phyloP scores from a whole-genome alignment of 2,797 vertebrate genomes.

The Gymnopithys bicolor region DNA sequence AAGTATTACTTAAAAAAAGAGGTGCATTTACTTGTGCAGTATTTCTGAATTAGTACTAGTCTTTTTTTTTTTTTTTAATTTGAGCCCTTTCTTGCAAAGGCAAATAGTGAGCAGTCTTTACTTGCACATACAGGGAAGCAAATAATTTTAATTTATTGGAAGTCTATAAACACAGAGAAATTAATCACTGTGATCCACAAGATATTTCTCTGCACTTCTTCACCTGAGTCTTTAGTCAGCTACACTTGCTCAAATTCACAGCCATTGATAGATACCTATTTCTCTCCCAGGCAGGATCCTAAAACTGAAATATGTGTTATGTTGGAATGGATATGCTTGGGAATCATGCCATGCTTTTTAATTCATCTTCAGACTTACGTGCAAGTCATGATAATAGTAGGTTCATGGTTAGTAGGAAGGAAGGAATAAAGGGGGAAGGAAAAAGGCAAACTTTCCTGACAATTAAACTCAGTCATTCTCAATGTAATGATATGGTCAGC shows the following conservation, averaged over 20 bases:
- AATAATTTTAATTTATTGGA: constrained; percentile 35
- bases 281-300: constrained; percentile 8
- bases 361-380: not conserved
- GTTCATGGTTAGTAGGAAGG: not conserved
- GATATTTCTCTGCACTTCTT: constrained; percentile 25
- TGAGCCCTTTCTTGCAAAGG: not conserved
- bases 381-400: not conserved
- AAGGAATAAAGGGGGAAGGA: not conserved
- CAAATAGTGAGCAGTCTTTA: not conserved
- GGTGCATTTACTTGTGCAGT: not conserved
- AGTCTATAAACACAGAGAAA: not conserved
- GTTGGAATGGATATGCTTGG: constrained; percentile 16
- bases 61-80: not conserved
- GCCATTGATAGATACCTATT: constrained; percentile 20
- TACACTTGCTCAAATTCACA: constrained; percentile 38
- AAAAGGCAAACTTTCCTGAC: not conserved
- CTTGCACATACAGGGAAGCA: not conserved
- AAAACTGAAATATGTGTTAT: constrained; percentile 36
- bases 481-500: not conserved
- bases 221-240: constrained; percentile 32
- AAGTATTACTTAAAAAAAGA: not conserved
- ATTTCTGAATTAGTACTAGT: not conserved
- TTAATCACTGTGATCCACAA: constrained; percentile 10
- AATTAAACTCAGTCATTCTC: not conserved
- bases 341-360: not conserved